phyloP scores from a whole-genome alignment of 2,888 invertebrate species.

The Drosophila sordidapex region DNA sequence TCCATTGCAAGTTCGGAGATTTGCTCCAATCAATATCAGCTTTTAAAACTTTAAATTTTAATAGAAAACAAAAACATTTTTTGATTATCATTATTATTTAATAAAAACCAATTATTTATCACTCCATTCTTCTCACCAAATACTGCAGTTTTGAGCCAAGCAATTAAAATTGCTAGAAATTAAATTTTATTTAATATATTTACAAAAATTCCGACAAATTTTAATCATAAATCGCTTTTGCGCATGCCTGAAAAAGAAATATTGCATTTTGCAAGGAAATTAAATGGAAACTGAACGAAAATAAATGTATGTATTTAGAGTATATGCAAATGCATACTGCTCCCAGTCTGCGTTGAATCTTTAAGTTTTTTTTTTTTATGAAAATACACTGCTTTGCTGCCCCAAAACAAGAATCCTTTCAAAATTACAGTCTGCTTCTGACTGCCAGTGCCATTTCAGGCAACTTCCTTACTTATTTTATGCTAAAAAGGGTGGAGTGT shows the following conservation, averaged over 20 bases:
- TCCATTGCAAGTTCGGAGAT: not conserved
- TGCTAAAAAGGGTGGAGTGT: not conserved
- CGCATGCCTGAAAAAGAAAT: constrained; percentile 3
- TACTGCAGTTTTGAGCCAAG: no score
- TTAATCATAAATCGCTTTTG: not conserved
- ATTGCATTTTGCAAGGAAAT: not conserved
- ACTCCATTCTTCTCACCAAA: not conserved
- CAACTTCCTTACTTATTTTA: constrained; percentile 24
- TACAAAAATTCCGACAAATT: not conserved
- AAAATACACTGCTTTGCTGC: constrained; percentile 29
- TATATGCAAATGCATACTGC: constrained; percentile 1
- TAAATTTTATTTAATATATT: not conserved
- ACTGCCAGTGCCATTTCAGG: constrained; percentile 48
- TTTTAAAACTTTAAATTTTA: not conserved
- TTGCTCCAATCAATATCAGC: not conserved
- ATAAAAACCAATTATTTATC: not conserved
- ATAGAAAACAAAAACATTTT: not conserved
- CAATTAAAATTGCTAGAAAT: not conserved
- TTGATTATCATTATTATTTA: not conserved
- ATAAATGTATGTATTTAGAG: constrained; percentile 1
- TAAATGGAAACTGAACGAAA: not conserved
- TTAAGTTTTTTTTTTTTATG: not conserved
- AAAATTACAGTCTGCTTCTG: constrained; percentile 41
- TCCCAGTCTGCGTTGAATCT: constrained; percentile 14
- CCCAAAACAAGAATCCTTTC: constrained; percentile 38